These are phyloP conservation scores for Tetragnatha montana DNA, from an alignment of 2,888 invertebrate genomes.

Conservation along the genomic window DNA sequence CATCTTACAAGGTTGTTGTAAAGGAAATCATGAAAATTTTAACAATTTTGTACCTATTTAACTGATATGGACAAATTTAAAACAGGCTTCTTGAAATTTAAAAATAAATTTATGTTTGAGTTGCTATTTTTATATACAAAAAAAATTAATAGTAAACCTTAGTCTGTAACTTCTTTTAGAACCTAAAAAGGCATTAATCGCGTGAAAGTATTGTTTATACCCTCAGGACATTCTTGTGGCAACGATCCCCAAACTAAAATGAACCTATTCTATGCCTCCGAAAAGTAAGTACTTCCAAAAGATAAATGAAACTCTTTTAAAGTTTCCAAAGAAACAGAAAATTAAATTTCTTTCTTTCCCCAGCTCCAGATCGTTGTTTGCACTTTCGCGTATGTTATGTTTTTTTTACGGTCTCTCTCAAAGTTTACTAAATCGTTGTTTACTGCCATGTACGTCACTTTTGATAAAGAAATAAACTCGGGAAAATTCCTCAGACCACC, in stretches of 20 bases:
- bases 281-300: constrained; percentile 21
- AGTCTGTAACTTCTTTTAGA: background rate
- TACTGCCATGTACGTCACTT: constrained; percentile 11
- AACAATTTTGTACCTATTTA: too few relatives aligned
- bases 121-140: background rate
- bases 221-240: background rate
- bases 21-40: too few relatives aligned
- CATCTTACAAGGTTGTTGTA: too few relatives aligned
- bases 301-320: constrained; percentile 27
- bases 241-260: background rate
- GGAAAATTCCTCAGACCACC: background rate
- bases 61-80: too few relatives aligned
- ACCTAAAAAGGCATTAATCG: background rate
- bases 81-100: too few relatives aligned
- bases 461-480: constrained; percentile 20
- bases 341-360: constrained; percentile 23
- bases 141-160: background rate
- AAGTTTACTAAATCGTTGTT: constrained; percentile 8
- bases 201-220: background rate
- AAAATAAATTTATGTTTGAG: too few relatives aligned
- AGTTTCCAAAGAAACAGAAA: constrained; percentile 18
- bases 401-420: background rate
- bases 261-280: background rate
- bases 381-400: background rate
- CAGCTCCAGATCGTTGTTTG: background rate